phyloP scores from a whole-genome alignment of 2,113 vertebrate species.

The Potamarius usumacintae region DNA sequence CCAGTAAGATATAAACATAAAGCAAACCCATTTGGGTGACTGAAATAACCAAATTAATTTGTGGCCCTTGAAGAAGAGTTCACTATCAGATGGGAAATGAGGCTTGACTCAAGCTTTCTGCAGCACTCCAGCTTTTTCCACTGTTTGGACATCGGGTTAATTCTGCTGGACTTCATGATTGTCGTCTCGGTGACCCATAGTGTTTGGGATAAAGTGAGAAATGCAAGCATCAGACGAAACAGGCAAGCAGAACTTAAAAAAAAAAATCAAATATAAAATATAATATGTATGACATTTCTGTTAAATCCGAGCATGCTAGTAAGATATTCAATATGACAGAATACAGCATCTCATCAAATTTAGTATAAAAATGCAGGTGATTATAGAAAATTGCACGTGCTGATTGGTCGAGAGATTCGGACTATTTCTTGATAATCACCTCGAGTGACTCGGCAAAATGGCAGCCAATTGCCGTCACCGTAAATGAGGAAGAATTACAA shows the following conservation, averaged over 20 bases:
- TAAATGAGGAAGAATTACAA: no score
- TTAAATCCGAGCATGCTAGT: no score
- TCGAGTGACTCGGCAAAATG: no score
- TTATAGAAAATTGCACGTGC: no score
- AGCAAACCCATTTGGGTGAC: neutral
- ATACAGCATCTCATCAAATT: no score
- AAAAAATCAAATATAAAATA: no score
- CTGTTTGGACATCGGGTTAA: neutral
- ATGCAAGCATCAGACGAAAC: neutral
- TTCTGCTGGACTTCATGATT: neutral
- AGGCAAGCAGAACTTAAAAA: neutral
- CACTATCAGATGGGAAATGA: constrained; percentile 10
- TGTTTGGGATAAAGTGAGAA: neutral
- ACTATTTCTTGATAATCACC: no score
- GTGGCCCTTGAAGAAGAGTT: constrained; percentile 29
- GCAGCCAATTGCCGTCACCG: no score
- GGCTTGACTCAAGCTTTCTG: constrained; percentile 13
- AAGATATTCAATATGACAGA: no score
- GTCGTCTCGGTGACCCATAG: neutral
- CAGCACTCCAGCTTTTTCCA: neutral
- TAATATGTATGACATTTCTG: no score
- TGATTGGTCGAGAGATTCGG: no score
- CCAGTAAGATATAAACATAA: neutral
- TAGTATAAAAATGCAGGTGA: no score
- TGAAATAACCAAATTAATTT: constrained; percentile 21